phyloP scores from a whole-genome alignment of 2,113 vertebrate species.

The Lynx canadensis region DNA sequence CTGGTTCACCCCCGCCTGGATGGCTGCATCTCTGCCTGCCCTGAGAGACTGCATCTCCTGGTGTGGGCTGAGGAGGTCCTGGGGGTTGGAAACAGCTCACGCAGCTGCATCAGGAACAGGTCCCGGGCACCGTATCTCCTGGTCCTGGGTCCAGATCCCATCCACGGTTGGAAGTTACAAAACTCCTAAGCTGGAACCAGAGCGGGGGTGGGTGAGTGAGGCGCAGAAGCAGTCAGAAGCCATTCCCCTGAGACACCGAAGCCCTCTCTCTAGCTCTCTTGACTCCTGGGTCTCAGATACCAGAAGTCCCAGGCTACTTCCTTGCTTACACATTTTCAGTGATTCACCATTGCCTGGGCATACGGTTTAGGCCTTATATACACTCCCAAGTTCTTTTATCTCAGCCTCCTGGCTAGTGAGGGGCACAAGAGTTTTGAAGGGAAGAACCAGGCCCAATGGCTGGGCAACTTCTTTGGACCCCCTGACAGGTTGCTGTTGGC shows the following conservation, averaged over 20 bases:
- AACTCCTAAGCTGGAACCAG: not conserved
- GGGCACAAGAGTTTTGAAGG: not conserved
- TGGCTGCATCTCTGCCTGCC: not conserved
- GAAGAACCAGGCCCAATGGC: not conserved
- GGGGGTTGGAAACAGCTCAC: not conserved
- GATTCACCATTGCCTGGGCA: not conserved
- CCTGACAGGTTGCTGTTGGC: not conserved
- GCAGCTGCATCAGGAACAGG: not conserved
- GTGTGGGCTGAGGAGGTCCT: not conserved
- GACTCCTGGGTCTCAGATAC: not conserved
- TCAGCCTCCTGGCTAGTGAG: not conserved
- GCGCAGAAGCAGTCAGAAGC: not conserved
- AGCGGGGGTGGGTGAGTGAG: not conserved
- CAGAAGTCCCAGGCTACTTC: not conserved
- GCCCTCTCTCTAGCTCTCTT: not conserved
- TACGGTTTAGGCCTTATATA: not conserved
- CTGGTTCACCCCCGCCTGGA: not conserved
- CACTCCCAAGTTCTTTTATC: not conserved
- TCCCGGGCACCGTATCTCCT: not conserved
- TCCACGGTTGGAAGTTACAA: not conserved
- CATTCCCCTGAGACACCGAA: not conserved
- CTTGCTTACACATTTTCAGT: not conserved
- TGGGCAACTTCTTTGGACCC: no score
- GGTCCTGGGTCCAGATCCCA: not conserved
- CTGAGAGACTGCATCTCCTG: rapidly evolving